Percentiles rank a stretch among this genome's conserved stretches.
Evolutionary conservation across 2,113 vertebrate species (phyloP).

Genomic region (Actenoides hombroni): DNA sequence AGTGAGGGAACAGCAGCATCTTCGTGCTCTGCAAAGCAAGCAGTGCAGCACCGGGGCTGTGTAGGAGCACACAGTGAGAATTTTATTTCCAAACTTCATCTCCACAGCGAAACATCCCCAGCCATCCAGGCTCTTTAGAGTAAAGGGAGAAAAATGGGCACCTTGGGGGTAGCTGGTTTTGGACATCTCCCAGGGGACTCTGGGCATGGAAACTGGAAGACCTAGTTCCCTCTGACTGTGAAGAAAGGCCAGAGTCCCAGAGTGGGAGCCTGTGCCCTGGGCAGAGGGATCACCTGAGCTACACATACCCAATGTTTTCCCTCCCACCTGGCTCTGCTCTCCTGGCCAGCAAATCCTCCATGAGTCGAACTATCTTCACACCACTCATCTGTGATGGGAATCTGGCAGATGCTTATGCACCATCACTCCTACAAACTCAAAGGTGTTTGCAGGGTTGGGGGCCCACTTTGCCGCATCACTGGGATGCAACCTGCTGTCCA

Average conservation of each 20-base stretch:
- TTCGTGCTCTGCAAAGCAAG: background rate
- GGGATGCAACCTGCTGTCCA: background rate
- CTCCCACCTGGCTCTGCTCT: background rate
- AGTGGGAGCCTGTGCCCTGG: background rate
- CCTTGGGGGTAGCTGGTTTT: background rate
- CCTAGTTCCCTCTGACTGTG: background rate
- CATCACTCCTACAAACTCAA: background rate
- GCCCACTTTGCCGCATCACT: fast-evolving
- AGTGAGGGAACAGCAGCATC: background rate
- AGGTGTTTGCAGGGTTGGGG: background rate
- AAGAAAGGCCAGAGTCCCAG: background rate
- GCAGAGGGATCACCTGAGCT: background rate
- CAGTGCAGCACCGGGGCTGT: background rate
- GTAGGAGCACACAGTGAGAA: background rate
- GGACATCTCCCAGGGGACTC: background rate
- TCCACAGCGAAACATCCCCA: background rate
- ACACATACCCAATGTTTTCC: fast-evolving
- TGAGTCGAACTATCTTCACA: background rate
- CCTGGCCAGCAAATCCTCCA: background rate
- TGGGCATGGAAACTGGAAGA: background rate
- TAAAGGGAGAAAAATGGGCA: background rate
- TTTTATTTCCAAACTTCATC: background rate
- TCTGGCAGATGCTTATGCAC: background rate
- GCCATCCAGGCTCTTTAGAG: background rate
- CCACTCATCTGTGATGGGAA: background rate